A percentile compares a stretch with the other conserved stretches of the same genome.
These are phyloP conservation scores for Antheraea pernyi DNA, from an alignment of 1,140 invertebrate genomes.

Conservation along the genomic window DNA sequence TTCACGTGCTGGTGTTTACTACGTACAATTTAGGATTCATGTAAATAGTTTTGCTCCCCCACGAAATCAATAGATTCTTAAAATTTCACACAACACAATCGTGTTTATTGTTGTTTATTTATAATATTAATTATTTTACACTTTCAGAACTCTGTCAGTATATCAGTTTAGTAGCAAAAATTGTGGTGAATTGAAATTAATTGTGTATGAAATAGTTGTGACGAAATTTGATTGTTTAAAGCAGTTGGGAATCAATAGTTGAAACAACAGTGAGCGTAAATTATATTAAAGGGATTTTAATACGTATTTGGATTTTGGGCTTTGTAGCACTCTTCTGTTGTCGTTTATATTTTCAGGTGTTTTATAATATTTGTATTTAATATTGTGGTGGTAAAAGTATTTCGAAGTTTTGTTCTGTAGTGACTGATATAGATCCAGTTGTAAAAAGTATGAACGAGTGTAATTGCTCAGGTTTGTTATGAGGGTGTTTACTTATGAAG, in stretches of 20 bases:
- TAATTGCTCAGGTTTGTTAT: constrained; percentile 49
- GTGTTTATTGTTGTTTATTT: constrained; percentile 19
- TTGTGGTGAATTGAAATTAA: too few relatives aligned
- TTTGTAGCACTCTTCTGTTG: neutral
- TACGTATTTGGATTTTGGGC: neutral
- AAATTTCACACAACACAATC: constrained; percentile 22
- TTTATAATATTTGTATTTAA: constrained; percentile 25
- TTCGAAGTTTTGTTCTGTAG: constrained; percentile 49
- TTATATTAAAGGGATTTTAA: neutral
- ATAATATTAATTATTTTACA: neutral
- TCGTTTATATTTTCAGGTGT: neutral
- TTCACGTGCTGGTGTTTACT: constrained; percentile 33
- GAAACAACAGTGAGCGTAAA: too few relatives aligned
- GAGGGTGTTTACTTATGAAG: constrained; percentile 23
- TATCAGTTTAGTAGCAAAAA: too few relatives aligned
- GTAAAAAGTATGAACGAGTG: constrained; percentile 49
- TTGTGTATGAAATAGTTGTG: too few relatives aligned
- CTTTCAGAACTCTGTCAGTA: neutral
- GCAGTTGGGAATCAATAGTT: too few relatives aligned
- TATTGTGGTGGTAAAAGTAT: constrained; percentile 51
- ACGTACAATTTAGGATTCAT: constrained; percentile 51
- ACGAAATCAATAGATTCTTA: constrained; percentile 14
- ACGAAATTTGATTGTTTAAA: too few relatives aligned
- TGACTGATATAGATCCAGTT: constrained; percentile 54
- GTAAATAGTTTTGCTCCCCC: constrained; percentile 70